Conservation (phyloP, 2,888 invertebrate genomes). For the Melanotus villosus region DNA sequence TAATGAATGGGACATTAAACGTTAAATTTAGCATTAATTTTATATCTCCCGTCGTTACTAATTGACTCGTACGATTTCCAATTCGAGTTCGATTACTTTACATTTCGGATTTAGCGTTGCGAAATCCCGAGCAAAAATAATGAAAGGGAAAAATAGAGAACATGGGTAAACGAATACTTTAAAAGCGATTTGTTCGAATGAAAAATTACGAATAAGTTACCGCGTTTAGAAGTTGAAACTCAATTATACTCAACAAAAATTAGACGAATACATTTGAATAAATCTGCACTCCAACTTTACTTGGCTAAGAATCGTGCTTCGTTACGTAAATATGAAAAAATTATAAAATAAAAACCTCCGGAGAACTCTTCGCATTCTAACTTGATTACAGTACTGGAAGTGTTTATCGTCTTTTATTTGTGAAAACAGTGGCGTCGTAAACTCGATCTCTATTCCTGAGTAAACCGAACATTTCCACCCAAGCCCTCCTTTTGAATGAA, state of each 20-base stretch:
- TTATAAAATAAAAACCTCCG: slow-evolving; percentile 12
- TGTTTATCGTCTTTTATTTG: not conserved
- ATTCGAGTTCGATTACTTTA: not conserved
- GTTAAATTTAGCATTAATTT: slow-evolving; percentile 3
- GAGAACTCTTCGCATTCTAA: slow-evolving; percentile 12
- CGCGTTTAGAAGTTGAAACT: slow-evolving; percentile 22
- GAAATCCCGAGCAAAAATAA: not conserved
- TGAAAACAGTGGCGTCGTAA: slow-evolving; percentile 1
- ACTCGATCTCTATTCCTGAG: not conserved
- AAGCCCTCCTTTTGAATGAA: slow-evolving; percentile 10
- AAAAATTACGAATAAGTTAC: slow-evolving; percentile 22
- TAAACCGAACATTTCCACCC: not conserved
- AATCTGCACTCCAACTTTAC: slow-evolving; percentile 18
- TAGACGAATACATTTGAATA: slow-evolving; percentile 32
- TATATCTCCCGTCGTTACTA: not conserved
- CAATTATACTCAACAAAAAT: slow-evolving; percentile 29
- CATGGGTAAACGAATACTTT: slow-evolving; percentile 13
- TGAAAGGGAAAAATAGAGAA: not conserved
- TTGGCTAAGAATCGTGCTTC: slow-evolving; percentile 20
- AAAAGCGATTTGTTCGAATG: slow-evolving; percentile 16
- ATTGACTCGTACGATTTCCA: not conserved
- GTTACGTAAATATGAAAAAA: slow-evolving; percentile 27
- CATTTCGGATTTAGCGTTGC: not conserved
- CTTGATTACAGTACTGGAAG: not conserved
- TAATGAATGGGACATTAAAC: slow-evolving; percentile 9